These are phyloP conservation scores for Drosophila ambigua DNA, from an alignment of 1,140 invertebrate genomes.

Conservation along the genomic window DNA sequence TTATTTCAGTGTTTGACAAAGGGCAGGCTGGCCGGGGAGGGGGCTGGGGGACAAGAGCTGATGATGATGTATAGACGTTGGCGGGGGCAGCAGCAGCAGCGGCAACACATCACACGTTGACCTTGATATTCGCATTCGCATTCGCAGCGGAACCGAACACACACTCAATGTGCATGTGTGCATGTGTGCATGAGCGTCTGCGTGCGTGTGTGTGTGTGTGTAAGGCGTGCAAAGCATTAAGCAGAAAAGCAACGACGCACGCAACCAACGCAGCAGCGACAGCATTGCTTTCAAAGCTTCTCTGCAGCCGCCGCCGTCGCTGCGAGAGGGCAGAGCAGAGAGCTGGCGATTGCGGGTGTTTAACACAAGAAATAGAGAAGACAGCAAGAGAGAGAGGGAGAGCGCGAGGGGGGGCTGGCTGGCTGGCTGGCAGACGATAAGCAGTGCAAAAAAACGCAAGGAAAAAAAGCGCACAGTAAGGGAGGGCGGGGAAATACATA, in stretches of 20 bases:
- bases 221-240: conserved; percentile 62
- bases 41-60: not conserved
- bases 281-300: conserved; percentile 30
- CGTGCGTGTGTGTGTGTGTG: too few relatives aligned
- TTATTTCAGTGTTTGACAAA: conserved; percentile 45
- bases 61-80: conserved; percentile 1
- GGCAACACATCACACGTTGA: conserved; percentile 72
- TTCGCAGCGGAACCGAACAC: conserved; percentile 75
- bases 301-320: not conserved
- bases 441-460: too few relatives aligned
- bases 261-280: conserved; percentile 54
- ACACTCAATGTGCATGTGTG: not conserved
- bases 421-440: not conserved
- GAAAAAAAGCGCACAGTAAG: too few relatives aligned
- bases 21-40: not conserved
- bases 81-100: conserved; percentile 24
- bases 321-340: conserved; percentile 22
- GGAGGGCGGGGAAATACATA: too few relatives aligned
- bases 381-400: too few relatives aligned
- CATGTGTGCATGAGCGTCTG: too few relatives aligned
- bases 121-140: conserved; percentile 83
- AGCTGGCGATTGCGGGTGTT: too few relatives aligned
- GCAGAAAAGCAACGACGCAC: conserved; percentile 61
- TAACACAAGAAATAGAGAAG: too few relatives aligned
- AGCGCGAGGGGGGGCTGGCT: not conserved